A percentile compares a stretch with the other conserved stretches of the same genome.
phyloP scores from a whole-genome alignment of 2,797 vertebrate species.

The Oryzias sinensis region DNA sequence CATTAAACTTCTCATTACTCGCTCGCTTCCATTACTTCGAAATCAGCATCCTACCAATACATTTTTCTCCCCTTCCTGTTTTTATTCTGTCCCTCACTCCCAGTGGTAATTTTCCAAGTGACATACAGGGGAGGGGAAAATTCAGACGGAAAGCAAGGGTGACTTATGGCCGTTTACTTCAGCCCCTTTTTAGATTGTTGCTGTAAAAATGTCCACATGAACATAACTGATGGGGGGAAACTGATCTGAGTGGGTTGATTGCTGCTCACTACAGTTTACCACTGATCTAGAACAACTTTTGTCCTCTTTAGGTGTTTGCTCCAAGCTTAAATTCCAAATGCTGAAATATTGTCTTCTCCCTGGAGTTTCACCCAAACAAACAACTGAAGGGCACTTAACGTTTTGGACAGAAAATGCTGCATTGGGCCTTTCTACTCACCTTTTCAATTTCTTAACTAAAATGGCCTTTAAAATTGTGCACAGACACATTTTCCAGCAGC shows the following conservation, averaged over 20 bases:
- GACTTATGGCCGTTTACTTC: background rate
- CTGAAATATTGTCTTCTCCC: background rate
- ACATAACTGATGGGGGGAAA: background rate
- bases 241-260: background rate
- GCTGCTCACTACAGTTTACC: background rate
- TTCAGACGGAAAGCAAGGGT: background rate
- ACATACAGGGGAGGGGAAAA: background rate
- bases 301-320: constrained; percentile 3
- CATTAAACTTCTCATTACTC: constrained; percentile 43
- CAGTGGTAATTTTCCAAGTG: constrained; percentile 10
- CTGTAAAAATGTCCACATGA: background rate
- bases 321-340: background rate
- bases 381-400: constrained; percentile 7
- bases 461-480: no score
- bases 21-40: constrained; percentile 27
- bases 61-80: constrained; percentile 15
- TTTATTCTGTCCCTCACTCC: background rate
- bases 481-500: no score
- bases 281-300: background rate
- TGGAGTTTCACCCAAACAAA: constrained; percentile 2
- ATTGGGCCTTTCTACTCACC: background rate
- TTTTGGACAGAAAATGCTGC: constrained; percentile 19
- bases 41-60: constrained; percentile 28
- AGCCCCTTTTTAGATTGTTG: background rate
- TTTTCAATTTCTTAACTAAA: no score